These are phyloP conservation scores for Agonopterix alstromeriana DNA, from an alignment of 2,888 invertebrate species.

Conservation along the genomic window DNA sequence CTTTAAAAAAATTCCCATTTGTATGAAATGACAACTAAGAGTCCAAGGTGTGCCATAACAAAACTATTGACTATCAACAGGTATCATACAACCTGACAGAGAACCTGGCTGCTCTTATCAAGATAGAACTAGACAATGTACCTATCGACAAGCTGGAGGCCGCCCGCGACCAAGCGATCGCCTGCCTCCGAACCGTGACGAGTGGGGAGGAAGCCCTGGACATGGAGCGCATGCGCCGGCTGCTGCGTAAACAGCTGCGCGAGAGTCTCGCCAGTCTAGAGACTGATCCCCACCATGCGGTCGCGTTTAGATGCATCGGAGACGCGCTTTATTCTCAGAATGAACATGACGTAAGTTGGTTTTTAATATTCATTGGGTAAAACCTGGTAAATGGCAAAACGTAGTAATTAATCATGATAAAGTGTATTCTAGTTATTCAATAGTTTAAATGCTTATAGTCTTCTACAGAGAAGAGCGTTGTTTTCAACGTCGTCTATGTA, in stretches of 20 bases:
- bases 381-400: too few species aligned
- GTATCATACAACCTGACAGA: constrained; percentile 82
- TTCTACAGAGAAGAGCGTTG: too few species aligned
- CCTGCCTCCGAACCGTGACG: constrained; percentile 34
- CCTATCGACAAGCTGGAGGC: constrained; percentile 79
- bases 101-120: constrained; percentile 83
- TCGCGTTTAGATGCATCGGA: constrained; percentile 87
- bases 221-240: constrained; percentile 83
- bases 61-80: constrained; percentile 41
- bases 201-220: constrained; percentile 77
- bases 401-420: too few species aligned
- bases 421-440: too few species aligned
- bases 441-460: too few species aligned
- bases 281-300: constrained; percentile 83
- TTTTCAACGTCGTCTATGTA: too few species aligned
- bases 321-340: constrained; percentile 89
- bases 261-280: constrained; percentile 85
- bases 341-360: constrained; percentile 80
- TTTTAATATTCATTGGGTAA: background rate
- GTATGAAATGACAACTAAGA: too few species aligned
- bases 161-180: constrained; percentile 76
- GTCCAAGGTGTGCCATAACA: too few species aligned
- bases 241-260: constrained; percentile 83
- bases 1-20: too few species aligned
- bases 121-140: constrained; percentile 85